Conservation (phyloP, 2,888 invertebrate genomes). For the Theristus sp. region DNA sequence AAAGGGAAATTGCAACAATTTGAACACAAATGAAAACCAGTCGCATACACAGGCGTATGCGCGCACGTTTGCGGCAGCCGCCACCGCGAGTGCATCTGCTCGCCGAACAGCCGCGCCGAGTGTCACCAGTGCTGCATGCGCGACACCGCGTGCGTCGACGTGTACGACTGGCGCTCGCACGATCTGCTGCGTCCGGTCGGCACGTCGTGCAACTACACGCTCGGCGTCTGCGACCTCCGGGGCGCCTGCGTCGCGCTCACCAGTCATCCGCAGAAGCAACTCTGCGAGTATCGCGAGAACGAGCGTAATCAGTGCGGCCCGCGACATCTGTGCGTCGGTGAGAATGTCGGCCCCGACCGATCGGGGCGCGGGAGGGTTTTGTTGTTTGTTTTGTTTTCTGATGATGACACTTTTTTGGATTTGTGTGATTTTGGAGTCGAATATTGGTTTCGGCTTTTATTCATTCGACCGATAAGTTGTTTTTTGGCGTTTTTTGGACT, state of each 20-base stretch:
- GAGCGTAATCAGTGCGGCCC: not conserved
- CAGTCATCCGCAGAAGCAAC: not conserved
- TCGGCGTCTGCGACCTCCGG: not conserved
- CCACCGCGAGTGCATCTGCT: not conserved
- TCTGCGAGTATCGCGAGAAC: not conserved
- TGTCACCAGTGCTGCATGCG: not conserved
- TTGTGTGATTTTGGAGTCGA: too few relatives aligned
- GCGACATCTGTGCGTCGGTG: not conserved
- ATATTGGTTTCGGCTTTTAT: too few relatives aligned
- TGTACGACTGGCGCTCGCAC: not conserved
- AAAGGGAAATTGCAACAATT: not conserved
- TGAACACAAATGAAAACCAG: not conserved
- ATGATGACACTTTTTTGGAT: too few relatives aligned
- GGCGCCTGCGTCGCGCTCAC: not conserved
- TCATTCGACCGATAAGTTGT: too few relatives aligned
- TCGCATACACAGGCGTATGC: not conserved
- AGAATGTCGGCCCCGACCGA: too few relatives aligned
- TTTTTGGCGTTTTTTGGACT: too few relatives aligned
- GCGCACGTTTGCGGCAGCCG: not conserved
- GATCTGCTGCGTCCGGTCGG: conserved; percentile 1
- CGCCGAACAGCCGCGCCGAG: not conserved
- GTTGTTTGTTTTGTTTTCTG: too few relatives aligned
- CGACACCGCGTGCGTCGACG: not conserved
- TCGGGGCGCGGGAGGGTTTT: too few relatives aligned
- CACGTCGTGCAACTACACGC: not conserved